Base-by-base conservation (phyloP, 2,113 vertebrate genomes). In the Pogonocichla stellata region DNA sequence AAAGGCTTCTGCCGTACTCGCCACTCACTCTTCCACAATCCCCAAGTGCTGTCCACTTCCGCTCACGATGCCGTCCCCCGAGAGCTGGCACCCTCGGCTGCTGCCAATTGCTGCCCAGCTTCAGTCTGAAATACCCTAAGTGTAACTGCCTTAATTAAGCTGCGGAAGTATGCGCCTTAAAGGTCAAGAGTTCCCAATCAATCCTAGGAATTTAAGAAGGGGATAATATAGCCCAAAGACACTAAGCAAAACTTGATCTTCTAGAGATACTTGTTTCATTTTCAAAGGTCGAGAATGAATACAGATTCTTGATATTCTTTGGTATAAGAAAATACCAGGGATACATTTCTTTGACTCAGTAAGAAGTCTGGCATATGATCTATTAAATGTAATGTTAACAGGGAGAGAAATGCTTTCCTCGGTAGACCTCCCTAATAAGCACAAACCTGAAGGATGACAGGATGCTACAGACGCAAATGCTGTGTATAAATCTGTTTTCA, bases 171-270 rank as follows among this genome's bases (percentile, higher is more conserved):
- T 88, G 90, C 0, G n/a, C 64, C 88, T 71, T 92, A 96, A 97
- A 97, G 96, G 95, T 96, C 94, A 97, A 80, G 88, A 74, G 82
- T 93, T 95, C 94, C 94, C 57, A 61, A 19, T 61, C 85, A 95
- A 81, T 88, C 88, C 82, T 23, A 88, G 93, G 90, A 97, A 97
- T 96, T 97, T 92, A 92, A 88, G 95, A 95, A 90, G 94, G 81
- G 92, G 88, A 90, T 96, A 94, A 78, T 80, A 92, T 93, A 90
- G 88, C 88, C 82, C 80, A 95, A 90, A 96, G 88, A 96, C 69
- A 64, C 56, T 77, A 93, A 74, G 86, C 69, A 94, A 95, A 95
- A 94, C 90, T 47, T 86, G 90, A 95, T 95, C 90, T 94, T 92
- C 93, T 54, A 36, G 80, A 92, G 92, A 80, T 86, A 90, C 88